Conservation (phyloP, 2,888 invertebrate genomes). For the Megaustenia siamemsis region DNA sequence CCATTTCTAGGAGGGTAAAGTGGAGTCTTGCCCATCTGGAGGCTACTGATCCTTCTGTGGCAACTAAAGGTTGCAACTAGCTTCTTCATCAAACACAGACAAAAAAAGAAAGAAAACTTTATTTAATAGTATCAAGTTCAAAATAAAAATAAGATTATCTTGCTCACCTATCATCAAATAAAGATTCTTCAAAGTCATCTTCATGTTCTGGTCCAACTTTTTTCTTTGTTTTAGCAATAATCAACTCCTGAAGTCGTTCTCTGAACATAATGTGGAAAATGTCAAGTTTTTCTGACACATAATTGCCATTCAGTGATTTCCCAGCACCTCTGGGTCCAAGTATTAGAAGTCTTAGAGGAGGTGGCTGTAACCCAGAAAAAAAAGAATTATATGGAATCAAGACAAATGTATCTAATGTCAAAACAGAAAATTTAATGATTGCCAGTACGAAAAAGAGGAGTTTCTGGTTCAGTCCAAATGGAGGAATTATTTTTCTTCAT, state of each 20-base stretch:
- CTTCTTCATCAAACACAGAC: background rate
- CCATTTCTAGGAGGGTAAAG: too few relatives aligned
- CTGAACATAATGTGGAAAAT: constrained; percentile 80
- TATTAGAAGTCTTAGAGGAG: constrained; percentile 76
- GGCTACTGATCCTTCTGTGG: too few relatives aligned
- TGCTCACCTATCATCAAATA: constrained; percentile 61
- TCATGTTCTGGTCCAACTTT: constrained; percentile 78
- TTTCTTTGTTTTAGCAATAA: constrained; percentile 79
- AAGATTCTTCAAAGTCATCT: constrained; percentile 72
- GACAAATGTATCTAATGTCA: too few relatives aligned
- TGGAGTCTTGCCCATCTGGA: too few relatives aligned
- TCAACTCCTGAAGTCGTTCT: constrained; percentile 79
- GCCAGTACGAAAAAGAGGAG: too few relatives aligned
- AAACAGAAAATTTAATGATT: too few relatives aligned
- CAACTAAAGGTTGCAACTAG: background rate
- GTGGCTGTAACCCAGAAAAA: constrained; percentile 68
- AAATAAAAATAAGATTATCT: background rate
- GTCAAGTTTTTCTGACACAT: constrained; percentile 77
- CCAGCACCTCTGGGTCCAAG: constrained; percentile 79
- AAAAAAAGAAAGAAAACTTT: background rate
- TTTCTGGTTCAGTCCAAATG: too few relatives aligned
- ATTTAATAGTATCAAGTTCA: background rate
- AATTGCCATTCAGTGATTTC: constrained; percentile 78
- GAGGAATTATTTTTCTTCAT: too few relatives aligned
- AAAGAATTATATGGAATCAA: too few relatives aligned